Evolutionary conservation across 2,113 vertebrate species (phyloP).

Genomic region (Ailurus styani): DNA sequence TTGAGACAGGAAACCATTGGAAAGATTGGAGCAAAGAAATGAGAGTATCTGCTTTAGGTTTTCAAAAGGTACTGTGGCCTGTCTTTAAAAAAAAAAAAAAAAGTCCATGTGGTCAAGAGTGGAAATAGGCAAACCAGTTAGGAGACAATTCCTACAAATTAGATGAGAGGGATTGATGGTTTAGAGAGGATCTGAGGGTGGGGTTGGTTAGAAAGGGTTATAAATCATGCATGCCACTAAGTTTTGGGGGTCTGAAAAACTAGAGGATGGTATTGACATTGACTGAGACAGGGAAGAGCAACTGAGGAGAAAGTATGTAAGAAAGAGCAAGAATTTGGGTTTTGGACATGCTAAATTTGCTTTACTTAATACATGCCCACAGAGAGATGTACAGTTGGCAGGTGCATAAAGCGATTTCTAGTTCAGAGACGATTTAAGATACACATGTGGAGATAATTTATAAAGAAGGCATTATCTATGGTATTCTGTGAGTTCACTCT

Average conservation of each 20-base stretch:
- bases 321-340: not conserved
- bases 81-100: not conserved
- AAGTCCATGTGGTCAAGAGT: not conserved
- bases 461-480: not conserved
- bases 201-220: not conserved
- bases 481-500: not conserved
- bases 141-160: not conserved
- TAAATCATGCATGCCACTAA: not conserved
- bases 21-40: not conserved
- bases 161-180: not conserved
- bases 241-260: not conserved
- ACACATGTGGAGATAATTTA: not conserved
- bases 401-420: not conserved
- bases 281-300: no score
- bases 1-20: not conserved
- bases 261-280: not conserved
- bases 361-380: not conserved
- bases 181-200: not conserved
- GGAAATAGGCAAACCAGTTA: not conserved
- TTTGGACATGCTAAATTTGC: not conserved
- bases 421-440: not conserved
- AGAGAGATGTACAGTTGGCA: not conserved
- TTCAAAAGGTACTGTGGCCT: not conserved
- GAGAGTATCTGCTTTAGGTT: not conserved
- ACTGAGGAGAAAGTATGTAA: not conserved